Evolutionary conservation across 1,140 invertebrate genomes (phyloP).

Genomic region (Meloidogyne floridensis): DNA sequence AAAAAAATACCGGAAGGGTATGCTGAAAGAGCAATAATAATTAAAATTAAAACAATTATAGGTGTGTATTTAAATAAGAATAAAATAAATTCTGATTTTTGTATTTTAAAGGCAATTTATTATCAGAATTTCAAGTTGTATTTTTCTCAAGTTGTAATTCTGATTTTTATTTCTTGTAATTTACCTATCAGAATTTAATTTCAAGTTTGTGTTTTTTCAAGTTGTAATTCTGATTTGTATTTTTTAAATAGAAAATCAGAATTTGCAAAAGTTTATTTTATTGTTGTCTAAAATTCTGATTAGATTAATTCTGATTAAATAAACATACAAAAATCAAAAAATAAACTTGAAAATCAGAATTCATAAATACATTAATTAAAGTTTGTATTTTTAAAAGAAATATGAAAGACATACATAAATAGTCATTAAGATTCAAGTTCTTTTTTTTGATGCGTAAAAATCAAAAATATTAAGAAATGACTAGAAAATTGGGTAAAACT

Average conservation of each 20-base stretch:
- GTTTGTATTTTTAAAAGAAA: background rate
- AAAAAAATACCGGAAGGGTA: background rate
- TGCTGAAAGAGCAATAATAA: slow-evolving; percentile 1
- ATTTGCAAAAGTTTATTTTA: too few relatives aligned
- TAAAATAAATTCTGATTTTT: background rate
- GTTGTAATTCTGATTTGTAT: too few relatives aligned
- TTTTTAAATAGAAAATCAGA: too few relatives aligned
- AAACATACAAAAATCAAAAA: too few relatives aligned
- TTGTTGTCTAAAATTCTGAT: too few relatives aligned
- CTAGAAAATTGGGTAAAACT: background rate
- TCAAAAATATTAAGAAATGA: background rate
- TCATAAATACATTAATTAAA: background rate
- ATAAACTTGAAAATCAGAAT: too few relatives aligned
- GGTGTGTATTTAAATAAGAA: background rate
- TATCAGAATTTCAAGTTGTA: too few relatives aligned
- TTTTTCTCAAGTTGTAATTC: background rate
- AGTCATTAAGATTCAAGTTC: background rate
- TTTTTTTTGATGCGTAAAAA: background rate
- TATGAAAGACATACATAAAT: background rate
- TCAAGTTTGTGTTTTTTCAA: background rate
- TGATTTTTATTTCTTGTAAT: background rate
- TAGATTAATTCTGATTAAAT: background rate
- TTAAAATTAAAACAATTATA: background rate
- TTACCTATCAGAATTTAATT: too few relatives aligned
- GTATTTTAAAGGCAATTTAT: too few relatives aligned